Evolutionary conservation across 2,113 vertebrate species (phyloP).

Genomic region (Bungarus multicinctus): DNA sequence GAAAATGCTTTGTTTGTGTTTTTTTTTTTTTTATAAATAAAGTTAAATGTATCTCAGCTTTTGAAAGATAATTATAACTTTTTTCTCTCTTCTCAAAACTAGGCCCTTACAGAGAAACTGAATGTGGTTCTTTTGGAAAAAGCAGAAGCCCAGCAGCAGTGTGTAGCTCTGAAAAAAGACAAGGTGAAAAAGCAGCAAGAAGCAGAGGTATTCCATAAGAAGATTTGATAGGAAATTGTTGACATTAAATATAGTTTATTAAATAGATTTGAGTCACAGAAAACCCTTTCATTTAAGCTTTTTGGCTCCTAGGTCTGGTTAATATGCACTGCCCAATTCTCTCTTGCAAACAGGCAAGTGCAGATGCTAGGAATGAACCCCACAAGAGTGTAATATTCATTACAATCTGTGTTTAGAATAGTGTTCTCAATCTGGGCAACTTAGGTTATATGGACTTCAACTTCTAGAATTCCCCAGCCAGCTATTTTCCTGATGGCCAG

Average conservation of each 20-base stretch:
- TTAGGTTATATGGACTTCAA: neutral
- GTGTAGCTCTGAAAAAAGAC: conserved; percentile 80
- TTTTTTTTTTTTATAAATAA: neutral
- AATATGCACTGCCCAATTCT: neutral
- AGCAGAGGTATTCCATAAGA: conserved; percentile 72
- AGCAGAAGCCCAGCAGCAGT: conserved; percentile 89
- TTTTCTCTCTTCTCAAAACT: conserved; percentile 39
- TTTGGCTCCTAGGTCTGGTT: neutral
- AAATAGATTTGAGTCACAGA: neutral
- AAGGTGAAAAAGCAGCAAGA: conserved; percentile 77
- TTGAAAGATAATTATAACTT: conserved; percentile 18
- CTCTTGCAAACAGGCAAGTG: neutral
- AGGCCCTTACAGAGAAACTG: conserved; percentile 90
- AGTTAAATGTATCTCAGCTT: neutral
- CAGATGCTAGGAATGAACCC: neutral
- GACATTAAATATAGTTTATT: neutral
- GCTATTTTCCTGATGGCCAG: neutral
- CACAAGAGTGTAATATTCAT: neutral
- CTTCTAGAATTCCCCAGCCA: neutral
- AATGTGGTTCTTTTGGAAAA: conserved; percentile 89
- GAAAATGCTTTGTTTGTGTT: neutral
- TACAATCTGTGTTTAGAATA: neutral
- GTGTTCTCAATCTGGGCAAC: neutral
- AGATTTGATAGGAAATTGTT: neutral
- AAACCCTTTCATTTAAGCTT: neutral